Conservation (phyloP, 2,888 invertebrate genomes). For the Pelosia muscerda region DNA sequence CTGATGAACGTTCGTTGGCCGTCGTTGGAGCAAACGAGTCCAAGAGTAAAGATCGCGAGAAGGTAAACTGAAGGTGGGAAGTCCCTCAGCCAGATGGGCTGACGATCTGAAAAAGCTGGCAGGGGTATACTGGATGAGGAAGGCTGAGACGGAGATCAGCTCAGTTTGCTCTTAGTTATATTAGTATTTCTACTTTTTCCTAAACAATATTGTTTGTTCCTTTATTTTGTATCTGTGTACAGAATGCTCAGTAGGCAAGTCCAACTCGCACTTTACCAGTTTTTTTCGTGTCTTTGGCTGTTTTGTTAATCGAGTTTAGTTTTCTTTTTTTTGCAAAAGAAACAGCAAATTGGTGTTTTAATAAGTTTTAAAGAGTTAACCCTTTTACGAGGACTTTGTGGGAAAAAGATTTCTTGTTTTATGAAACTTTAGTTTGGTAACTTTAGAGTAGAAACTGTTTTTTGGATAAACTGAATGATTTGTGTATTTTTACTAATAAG, state of each 20-base stretch:
- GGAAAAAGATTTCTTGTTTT: constrained; percentile 32
- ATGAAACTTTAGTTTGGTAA: constrained; percentile 6
- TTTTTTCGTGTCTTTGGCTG: constrained; percentile 22
- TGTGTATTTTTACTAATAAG: not conserved
- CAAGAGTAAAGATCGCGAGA: too few relatives aligned
- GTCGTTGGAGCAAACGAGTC: too few relatives aligned
- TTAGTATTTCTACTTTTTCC: too few relatives aligned
- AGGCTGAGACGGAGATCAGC: too few relatives aligned
- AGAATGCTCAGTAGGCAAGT: not conserved
- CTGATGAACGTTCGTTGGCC: too few relatives aligned
- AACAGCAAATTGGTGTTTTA: constrained; percentile 36
- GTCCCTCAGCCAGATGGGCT: too few relatives aligned
- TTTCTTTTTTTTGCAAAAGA: constrained; percentile 23
- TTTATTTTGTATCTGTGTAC: too few relatives aligned
- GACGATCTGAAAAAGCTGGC: too few relatives aligned
- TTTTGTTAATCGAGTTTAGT: constrained; percentile 46
- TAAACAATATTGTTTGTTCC: too few relatives aligned
- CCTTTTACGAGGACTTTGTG: constrained; percentile 38
- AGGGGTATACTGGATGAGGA: too few relatives aligned
- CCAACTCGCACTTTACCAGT: not conserved
- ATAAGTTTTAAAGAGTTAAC: constrained; percentile 45
- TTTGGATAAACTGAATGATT: not conserved
- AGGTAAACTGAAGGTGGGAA: too few relatives aligned
- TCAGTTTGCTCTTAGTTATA: too few relatives aligned
- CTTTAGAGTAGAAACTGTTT: not conserved